Evolutionary conservation across 2,888 invertebrate genomes (phyloP).

Genomic region (Rhagium mordax): DNA sequence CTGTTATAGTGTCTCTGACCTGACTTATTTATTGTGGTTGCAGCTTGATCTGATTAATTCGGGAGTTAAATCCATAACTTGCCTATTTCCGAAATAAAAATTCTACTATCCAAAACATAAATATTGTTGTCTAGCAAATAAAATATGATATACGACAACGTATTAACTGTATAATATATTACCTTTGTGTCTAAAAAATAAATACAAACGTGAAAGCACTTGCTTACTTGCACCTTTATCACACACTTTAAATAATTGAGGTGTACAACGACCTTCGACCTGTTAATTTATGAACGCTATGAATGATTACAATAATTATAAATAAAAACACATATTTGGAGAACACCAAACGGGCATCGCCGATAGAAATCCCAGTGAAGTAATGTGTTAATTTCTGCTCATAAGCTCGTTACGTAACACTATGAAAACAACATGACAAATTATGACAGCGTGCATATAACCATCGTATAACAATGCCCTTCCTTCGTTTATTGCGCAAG

Average conservation of each 20-base stretch:
- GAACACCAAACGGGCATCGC: neutral
- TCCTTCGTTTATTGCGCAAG: neutral
- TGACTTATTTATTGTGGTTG: no score
- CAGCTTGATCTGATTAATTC: no score
- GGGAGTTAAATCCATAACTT: no score
- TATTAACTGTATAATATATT: neutral
- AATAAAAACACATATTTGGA: slow-evolving; percentile 27
- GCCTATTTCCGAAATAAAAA: no score
- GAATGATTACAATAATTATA: slow-evolving; percentile 45
- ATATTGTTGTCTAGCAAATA: neutral
- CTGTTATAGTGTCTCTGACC: no score
- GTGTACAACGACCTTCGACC: slow-evolving; percentile 40
- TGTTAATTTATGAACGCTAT: slow-evolving; percentile 41
- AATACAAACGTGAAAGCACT: slow-evolving; percentile 20
- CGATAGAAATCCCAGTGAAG: neutral
- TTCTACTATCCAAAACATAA: neutral
- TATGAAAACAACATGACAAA: neutral
- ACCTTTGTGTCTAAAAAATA: neutral
- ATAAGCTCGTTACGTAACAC: neutral
- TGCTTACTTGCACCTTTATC: slow-evolving; percentile 32
- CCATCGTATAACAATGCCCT: neutral
- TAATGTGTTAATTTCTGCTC: slow-evolving; percentile 7
- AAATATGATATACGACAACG: neutral
- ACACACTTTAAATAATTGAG: slow-evolving; percentile 43
- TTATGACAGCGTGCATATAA: neutral